Evolutionary conservation across 1,140 invertebrate genomes (phyloP).

Genomic region (Mercenaria mercenaria): DNA sequence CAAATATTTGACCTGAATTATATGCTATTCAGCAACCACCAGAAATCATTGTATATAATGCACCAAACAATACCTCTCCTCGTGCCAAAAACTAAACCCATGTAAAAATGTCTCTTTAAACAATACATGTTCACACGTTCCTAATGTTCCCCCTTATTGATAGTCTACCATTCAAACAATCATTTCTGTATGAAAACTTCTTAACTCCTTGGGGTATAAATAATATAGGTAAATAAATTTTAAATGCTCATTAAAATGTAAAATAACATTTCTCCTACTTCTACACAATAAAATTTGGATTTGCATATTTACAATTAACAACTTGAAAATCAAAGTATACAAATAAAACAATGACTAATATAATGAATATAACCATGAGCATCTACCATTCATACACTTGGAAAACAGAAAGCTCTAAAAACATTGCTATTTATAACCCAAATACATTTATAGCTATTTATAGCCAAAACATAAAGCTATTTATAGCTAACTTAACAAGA

Average conservation of each 20-base stretch:
- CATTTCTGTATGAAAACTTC: neutral
- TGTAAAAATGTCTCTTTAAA: too few species aligned
- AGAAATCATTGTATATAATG: too few species aligned
- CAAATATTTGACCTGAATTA: too few species aligned
- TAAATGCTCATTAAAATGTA: slow-evolving; percentile 50
- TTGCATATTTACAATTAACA: slow-evolving; percentile 48
- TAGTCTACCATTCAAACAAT: neutral
- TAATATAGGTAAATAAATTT: slow-evolving; percentile 33
- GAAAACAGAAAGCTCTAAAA: neutral
- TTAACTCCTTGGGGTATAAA: slow-evolving; percentile 1
- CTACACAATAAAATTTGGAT: slow-evolving; percentile 50
- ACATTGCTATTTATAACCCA: neutral
- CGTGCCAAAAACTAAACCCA: too few species aligned
- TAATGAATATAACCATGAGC: neutral
- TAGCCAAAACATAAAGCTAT: neutral
- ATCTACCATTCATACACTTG: neutral
- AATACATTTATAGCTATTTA: neutral
- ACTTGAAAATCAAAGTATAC: neutral
- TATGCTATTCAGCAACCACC: too few species aligned
- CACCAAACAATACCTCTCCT: too few species aligned
- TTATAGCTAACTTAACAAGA: too few species aligned
- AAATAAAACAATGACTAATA: slow-evolving; percentile 10
- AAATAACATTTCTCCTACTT: slow-evolving; percentile 14
- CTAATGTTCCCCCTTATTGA: too few species aligned
- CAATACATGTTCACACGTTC: too few species aligned